These are phyloP conservation scores for Gerris lacustris DNA, from an alignment of 2,888 invertebrate genomes.

Conservation along the genomic window DNA sequence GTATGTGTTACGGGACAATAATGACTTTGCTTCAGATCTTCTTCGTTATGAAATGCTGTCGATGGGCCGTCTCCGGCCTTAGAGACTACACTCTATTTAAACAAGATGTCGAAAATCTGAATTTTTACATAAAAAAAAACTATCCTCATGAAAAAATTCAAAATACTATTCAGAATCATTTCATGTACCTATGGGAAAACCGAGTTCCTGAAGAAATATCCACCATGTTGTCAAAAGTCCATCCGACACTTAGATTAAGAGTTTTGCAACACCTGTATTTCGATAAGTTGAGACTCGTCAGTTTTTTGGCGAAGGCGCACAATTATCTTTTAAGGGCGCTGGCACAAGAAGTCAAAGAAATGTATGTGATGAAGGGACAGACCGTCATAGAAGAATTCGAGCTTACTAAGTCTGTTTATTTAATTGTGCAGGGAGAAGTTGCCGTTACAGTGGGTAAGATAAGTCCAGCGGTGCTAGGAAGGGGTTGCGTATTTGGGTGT, in stretches of 20 bases:
- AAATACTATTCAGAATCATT: not conserved
- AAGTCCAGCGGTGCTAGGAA: not conserved
- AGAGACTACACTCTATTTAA: not conserved
- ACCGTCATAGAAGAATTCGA: not conserved
- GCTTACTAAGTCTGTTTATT: not conserved
- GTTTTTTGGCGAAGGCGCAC: not conserved
- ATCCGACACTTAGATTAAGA: not conserved
- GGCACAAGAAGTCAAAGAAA: not conserved
- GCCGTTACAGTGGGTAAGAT: not conserved
- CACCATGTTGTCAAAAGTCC: not conserved
- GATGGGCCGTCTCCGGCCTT: not conserved
- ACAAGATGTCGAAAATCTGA: not conserved
- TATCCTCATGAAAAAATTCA: not conserved
- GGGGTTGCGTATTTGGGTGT: conserved; percentile 4
- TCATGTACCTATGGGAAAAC: not conserved
- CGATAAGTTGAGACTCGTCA: not conserved
- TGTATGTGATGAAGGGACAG: not conserved
- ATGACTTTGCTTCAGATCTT: not conserved
- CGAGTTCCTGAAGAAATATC: not conserved
- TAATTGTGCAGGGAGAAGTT: not conserved
- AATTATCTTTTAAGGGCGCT: conserved; percentile 5
- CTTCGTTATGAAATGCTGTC: not conserved
- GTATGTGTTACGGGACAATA: not conserved
- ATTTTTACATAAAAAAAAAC: not conserved
- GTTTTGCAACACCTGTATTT: not conserved